Evolutionary conservation across 2,797 vertebrate species (phyloP).

Genomic region (Malurus leucopterus): DNA sequence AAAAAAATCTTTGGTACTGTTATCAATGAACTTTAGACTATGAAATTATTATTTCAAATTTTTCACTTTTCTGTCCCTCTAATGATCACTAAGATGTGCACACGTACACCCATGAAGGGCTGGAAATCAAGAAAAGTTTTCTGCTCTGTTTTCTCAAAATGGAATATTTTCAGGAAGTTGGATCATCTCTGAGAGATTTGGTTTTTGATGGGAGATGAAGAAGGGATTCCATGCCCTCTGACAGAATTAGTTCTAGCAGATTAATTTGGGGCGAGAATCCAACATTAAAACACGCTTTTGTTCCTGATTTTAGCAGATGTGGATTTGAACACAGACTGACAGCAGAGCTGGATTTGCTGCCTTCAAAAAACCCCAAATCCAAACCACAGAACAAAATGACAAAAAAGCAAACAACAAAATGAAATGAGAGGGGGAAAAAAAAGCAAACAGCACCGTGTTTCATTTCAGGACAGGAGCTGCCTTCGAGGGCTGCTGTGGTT

Average conservation of each 20-base stretch:
- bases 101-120: background rate
- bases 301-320: background rate
- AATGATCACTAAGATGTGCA: background rate
- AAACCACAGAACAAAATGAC: background rate
- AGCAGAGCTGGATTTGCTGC: background rate
- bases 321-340: background rate
- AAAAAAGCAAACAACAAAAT: background rate
- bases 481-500: background rate
- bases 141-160: background rate
- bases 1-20: background rate
- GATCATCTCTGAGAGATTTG: background rate
- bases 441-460: background rate
- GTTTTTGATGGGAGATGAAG: background rate
- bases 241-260: constrained; percentile 1
- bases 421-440: background rate
- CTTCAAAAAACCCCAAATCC: background rate
- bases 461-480: background rate
- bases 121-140: background rate
- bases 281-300: background rate
- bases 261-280: background rate
- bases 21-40: background rate
- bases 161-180: background rate
- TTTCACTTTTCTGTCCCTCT: background rate
- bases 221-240: background rate
- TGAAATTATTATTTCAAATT: background rate